Evolutionary conservation across 2,797 vertebrate species (phyloP), one percentile per base, ranked within the genome.

Genomic region (Urophycis tenuis): DNA sequence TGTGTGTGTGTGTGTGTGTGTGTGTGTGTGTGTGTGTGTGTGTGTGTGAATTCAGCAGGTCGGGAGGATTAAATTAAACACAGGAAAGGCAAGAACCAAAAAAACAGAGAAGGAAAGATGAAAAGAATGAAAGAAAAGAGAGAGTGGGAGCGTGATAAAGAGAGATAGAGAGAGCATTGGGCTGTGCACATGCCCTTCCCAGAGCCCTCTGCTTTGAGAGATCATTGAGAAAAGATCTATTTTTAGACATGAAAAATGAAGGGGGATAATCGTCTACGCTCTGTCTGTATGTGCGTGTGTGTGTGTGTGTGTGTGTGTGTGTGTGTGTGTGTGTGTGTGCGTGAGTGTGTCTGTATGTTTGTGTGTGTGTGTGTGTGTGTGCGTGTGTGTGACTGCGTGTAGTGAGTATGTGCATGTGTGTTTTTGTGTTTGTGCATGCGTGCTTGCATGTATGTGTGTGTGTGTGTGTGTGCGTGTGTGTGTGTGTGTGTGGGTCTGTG

Each of bases 151-250:
- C 0, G 33, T 11, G 41, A 33, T 17, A 25, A 73, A 81, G 78
- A 80, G 81, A 82, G 81, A 81, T 89, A 86, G 77, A 87, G 82
- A 87, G 82, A 81, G 83, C 80, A 81, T 77, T 84, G 81, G 87
- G 83, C 53, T 87, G 86, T 90, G 87, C 80, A 88, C 88, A 87
- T 39, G 86, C 82, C 83, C 76, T 86, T 89, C 89, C 89, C 79
- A 60, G 83, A 88, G 87, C 87, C 85, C 75, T 81, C 83, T 80
- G 87, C 83, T 90, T 87, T 86, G 84, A 89, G 86, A 84, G 89
- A 91, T 91, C 90, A 90, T 91, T 91, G 89, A 89, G 87, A 87
- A 88, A 85, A 87, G 45, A 74, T 80, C 89, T 91, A 91, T 91
- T 90, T 90, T 90, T 92, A 92, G 90, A 88, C 77, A 73, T 82